Evolutionary conservation across 2,797 vertebrate genomes (phyloP), one percentile per base, ranked within the genome.

Genomic region (Siniperca undulata): DNA sequence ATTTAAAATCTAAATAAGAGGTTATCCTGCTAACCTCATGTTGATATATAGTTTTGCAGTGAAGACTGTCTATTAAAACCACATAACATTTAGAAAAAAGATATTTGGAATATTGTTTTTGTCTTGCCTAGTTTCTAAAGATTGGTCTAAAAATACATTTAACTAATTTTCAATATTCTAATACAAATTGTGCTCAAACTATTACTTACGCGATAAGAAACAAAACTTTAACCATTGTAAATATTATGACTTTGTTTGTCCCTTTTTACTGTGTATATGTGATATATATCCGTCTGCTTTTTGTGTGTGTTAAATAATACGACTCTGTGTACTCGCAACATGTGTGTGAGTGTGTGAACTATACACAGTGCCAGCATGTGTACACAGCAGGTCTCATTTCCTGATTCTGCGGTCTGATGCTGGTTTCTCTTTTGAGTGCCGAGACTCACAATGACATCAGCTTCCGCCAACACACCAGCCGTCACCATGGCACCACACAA

Each of bases 401-500:
- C 94, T 94, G 91, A 92, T 92, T 91, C 86, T 85, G 90, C 80
- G 69, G 80, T 89, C 86, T 78, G 87, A 92, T 50, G 81, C 92
- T 91, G 89, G 88, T 91, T 92, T 93, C 79, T 90, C 92, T 91
- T 94, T 92, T 91, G 91, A 94, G 94, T 95, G 94, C 86, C 94
- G 93, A 95, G 50, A 94, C 95, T 85, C 72, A 95, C 95, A 95
- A 95, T 98, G 97, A 97, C 96, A 97, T 97, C 96, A 97, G 97
- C 96, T 98, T 98, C 97, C 96, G 95, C 95, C 95, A 95, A 96
- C 96, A 96, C 82, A 93, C 92, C 90, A 94, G 95, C 91, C 93
- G 93, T 98, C 97, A 92, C 97, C 96, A 98, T 97, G 96, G 97
- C 89, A 96, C 95, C 95, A 74, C 93, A 95, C 95, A 96, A 96